phyloP scores from a whole-genome alignment of 2,797 vertebrate genomes.

The Gymnopithys bicolor region DNA sequence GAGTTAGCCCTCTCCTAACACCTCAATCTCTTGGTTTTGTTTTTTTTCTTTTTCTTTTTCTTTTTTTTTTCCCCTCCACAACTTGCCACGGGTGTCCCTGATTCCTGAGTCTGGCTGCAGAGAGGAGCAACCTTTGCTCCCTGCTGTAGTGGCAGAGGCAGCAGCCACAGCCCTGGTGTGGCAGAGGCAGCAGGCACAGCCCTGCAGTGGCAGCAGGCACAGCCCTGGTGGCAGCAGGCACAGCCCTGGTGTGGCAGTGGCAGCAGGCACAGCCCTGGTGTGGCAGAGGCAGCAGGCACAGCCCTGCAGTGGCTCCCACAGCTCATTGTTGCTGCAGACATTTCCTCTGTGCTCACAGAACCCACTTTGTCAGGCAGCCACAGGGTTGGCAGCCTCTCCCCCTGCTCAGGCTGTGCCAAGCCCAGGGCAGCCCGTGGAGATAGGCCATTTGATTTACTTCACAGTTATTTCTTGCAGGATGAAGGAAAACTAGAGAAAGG shows the following conservation, averaged over 20 bases:
- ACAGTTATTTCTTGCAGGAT: constrained; percentile 59
- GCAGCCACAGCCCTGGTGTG: too few relatives aligned
- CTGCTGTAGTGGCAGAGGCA: too few relatives aligned
- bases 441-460: constrained; percentile 58
- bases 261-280: not conserved
- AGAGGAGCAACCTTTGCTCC: not conserved
- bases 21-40: not conserved
- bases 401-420: constrained; percentile 4
- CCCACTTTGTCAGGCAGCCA: constrained; percentile 42
- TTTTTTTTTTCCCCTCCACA: not conserved
- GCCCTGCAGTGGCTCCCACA: not conserved
- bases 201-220: too few relatives aligned
- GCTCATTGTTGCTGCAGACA: not conserved
- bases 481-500: constrained; percentile 58
- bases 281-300: too few relatives aligned
- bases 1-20: not conserved
- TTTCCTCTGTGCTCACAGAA: constrained; percentile 20
- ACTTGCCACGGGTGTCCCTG: not conserved
- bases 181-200: too few relatives aligned
- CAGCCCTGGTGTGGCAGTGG: too few relatives aligned
- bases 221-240: too few relatives aligned
- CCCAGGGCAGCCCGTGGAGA: constrained; percentile 47
- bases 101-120: not conserved
- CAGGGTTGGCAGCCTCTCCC: constrained; percentile 23
- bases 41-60: too few relatives aligned